Evolutionary conservation across 1,140 invertebrate genomes (phyloP).

Genomic region (Drosophila pachea): DNA sequence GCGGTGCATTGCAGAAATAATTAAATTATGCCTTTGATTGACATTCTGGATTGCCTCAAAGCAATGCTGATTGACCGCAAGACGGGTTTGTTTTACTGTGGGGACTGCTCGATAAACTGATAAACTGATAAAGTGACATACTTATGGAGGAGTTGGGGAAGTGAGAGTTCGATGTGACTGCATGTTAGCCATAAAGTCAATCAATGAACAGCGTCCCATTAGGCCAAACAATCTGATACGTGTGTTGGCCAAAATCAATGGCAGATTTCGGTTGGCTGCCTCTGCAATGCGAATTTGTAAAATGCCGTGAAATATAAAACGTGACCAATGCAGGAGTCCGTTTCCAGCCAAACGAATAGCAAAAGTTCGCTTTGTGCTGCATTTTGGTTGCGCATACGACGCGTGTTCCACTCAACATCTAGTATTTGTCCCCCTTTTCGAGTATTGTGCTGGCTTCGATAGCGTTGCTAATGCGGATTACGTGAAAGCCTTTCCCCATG

Average conservation of each 20-base stretch:
- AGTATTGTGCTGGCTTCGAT: constrained; percentile 45
- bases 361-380: constrained; percentile 18
- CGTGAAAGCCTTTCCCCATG: too few species aligned
- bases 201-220: constrained; percentile 22
- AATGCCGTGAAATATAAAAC: constrained; percentile 50
- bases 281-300: constrained; percentile 38
- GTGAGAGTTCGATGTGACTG: not conserved
- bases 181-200: constrained; percentile 1
- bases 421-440: not conserved
- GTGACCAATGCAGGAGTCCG: constrained; percentile 27
- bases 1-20: constrained; percentile 23
- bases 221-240: constrained; percentile 39
- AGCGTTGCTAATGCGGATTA: constrained; percentile 34
- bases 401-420: constrained; percentile 22
- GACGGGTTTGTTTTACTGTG: constrained; percentile 20
- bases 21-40: constrained; percentile 43
- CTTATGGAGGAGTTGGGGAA: not conserved
- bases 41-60: constrained; percentile 11
- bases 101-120: constrained; percentile 20
- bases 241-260: constrained; percentile 21
- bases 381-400: constrained; percentile 20
- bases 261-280: not conserved
- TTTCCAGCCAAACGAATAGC: not conserved
- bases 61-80: constrained; percentile 31
- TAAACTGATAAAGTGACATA: not conserved